phyloP scores from a whole-genome alignment of 2,113 vertebrate genomes.

The Sclerurus mexicanus region DNA sequence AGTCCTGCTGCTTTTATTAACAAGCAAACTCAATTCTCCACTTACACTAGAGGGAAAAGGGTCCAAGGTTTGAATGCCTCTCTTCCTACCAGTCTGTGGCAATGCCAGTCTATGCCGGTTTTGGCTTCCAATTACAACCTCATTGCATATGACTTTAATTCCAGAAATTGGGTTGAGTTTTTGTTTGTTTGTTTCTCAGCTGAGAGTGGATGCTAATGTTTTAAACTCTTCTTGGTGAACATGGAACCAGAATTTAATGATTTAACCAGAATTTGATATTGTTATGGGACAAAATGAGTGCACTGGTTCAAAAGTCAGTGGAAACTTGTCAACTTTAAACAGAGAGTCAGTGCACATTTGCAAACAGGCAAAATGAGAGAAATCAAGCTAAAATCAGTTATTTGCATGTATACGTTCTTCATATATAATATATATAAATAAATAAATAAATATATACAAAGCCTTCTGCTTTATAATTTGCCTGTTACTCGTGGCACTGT shows the following conservation, averaged over 20 bases:
- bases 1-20: neutral
- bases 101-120: neutral
- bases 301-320: neutral
- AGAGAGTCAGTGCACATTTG: neutral
- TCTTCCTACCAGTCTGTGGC: neutral
- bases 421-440: neutral
- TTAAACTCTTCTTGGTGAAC: neutral
- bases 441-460: too few relatives aligned
- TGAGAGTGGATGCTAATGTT: neutral
- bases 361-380: neutral
- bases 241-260: neutral
- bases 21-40: neutral
- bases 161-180: neutral
- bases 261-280: neutral
- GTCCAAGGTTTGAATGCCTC: neutral
- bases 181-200: neutral
- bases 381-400: neutral
- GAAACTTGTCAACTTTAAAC: neutral
- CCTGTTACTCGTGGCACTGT: neutral
- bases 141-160: neutral
- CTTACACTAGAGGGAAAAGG: neutral
- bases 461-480: neutral
- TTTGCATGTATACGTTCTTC: neutral
- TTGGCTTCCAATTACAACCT: neutral
- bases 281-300: neutral